Evolutionary conservation across 2,113 vertebrate genomes (phyloP), one percentile per base, ranked within the genome.

Genomic region (Takifugu bimaculatus): DNA sequence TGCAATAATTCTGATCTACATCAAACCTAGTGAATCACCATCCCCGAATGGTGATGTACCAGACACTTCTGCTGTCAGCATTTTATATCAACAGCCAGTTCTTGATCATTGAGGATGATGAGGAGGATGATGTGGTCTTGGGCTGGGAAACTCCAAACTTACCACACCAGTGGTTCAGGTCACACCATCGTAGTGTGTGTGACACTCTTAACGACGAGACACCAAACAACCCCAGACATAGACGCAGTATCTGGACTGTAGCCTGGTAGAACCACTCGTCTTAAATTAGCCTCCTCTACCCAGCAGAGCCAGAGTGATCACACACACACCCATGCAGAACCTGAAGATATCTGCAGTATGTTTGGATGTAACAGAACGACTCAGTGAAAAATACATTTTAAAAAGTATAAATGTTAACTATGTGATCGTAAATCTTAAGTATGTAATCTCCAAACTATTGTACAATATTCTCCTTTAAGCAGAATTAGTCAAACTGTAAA

Each of bases 211-310:
- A 29, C 28, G 35, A 32, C 3, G 0, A 7, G 78, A 68, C 79
- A 70, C 79, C 70, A 53, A 65, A 72, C 73, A 63, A 81, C 72
- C 49, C 1, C 42, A 47, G 15, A 68, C 54, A 76, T 50, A 78
- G 26, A 73, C 57, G 57, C 51, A 55, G 68, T 4, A 55, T 1
- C 52, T 58, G 70, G 79, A 65, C 50, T 35, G 20, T 15, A 50
- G 35, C 63, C 75, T 47, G 70, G 54, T 72, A 70, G 72, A 60
- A 67, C 63, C 13, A 26, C 13, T 4, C 44, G 2, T 53, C 86
- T 65, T 62, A 84, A 85, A 75, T 80, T 84, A 85, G 70, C 79
- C 35, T 13, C 27, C 51, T 48, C 62, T 57, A 68, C n/a, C 2
- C 43, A n/a, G 47, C 57, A 57, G 2, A 54, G 56, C 65, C 50